Conservation (phyloP, 2,888 invertebrate genomes). For the Sminthurinus aureus region DNA sequence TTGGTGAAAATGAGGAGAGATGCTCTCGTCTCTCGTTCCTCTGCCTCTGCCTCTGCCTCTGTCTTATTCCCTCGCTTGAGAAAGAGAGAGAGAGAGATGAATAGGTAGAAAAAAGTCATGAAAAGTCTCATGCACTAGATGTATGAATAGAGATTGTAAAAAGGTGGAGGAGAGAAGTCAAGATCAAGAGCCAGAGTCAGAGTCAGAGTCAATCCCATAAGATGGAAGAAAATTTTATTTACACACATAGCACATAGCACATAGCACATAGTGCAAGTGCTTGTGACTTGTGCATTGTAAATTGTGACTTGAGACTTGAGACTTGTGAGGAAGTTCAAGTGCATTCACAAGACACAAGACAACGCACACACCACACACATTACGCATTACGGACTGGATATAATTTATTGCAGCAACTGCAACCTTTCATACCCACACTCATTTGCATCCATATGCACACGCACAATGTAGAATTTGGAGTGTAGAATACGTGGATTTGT, state of each 20-base stretch:
- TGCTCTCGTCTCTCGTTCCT: too few relatives aligned
- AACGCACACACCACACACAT: background rate
- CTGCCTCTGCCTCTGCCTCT: too few relatives aligned
- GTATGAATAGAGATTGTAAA: background rate
- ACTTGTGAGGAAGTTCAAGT: slow-evolving; percentile 9
- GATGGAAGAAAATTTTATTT: background rate
- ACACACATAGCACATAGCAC: background rate
- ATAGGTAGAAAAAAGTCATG: background rate
- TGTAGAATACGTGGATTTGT: too few relatives aligned
- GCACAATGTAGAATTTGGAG: too few relatives aligned
- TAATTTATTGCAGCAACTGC: slow-evolving; percentile 20
- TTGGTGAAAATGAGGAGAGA: too few relatives aligned
- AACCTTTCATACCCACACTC: background rate
- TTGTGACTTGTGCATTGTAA: background rate
- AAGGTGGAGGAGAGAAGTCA: background rate
- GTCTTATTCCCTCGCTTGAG: too few relatives aligned
- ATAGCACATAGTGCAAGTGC: background rate
- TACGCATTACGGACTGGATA: background rate
- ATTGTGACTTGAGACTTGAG: background rate
- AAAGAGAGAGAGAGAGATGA: background rate
- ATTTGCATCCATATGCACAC: too few relatives aligned
- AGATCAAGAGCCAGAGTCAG: background rate
- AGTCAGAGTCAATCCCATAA: background rate
- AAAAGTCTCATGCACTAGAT: background rate
- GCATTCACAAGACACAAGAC: background rate